Base-by-base conservation (phyloP, 2,888 invertebrate species). In the Stenodera caucasica region DNA sequence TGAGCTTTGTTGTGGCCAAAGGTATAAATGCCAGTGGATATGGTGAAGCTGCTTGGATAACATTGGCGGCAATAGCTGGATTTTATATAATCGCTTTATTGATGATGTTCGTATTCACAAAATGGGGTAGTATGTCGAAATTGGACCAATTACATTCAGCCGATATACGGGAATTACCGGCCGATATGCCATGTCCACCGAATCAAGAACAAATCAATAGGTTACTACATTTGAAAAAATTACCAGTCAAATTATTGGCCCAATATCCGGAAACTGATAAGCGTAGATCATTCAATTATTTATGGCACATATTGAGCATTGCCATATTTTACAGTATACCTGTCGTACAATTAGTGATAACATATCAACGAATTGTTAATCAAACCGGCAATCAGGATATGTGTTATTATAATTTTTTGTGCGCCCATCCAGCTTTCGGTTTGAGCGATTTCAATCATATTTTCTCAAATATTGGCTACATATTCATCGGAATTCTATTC, bases 341-440 rank as follows among this genome's bases (percentile, higher is more conserved):
- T 0, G 94, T 93, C 0, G 85, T 94, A 0, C 94, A 95, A 73
- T 81, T 95, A 11, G 89, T 94, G 8, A 82, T 91, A 52, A 91
- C 90, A 0, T 92, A 93, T 73, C 92, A 93, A 74, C 81, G 82
- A 81, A 90, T 91, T 0, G 80, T 93, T 1, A 87, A 90, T 75
- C 82, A 85, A 53, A 91, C 93, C 0, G 95, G 95, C 1, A 87
- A 94, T 78, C 88, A 92, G 72, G 95, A 95, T 78, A 82, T 92
- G 52, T 95, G 95, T 78, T 95, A 93, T 80, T 95, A 94, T 81
- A 95, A 95, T 80, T 94, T 93, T 80, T 80, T 90, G 45, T 95
- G 95, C 78, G 88, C 93, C 0, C 90, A 91, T 78, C 92, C 92
- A 0, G 81, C 90, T 2, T 88, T 87, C 61, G 80, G 84, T 0